Percentiles rank a stretch among this genome's conserved stretches.
These are phyloP conservation scores for Megastigmus dorsalis DNA, from an alignment of 2,888 invertebrate genomes.

Conservation along the genomic window DNA sequence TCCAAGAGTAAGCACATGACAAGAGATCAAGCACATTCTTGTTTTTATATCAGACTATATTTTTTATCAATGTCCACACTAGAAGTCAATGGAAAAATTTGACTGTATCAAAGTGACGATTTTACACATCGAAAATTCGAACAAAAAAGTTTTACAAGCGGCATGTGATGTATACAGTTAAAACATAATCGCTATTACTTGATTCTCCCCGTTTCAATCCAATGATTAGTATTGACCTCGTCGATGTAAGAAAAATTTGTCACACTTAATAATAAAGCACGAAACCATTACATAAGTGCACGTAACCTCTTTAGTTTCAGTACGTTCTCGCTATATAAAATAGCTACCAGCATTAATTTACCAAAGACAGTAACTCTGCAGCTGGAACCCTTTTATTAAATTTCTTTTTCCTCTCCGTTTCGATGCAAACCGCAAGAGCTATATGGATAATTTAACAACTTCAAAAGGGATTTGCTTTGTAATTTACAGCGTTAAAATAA, in stretches of 20 bases:
- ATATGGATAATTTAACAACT: slow-evolving; percentile 47
- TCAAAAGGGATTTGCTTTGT: slow-evolving; percentile 14
- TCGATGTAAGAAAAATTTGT: slow-evolving; percentile 28
- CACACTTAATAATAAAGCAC: slow-evolving; percentile 41
- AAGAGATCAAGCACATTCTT: too few relatives aligned
- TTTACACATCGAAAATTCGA: background rate
- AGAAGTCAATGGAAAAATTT: too few relatives aligned
- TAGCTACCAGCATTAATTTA: background rate
- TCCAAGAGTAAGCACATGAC: too few relatives aligned
- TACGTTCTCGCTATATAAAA: slow-evolving; percentile 5
- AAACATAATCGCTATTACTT: too few relatives aligned
- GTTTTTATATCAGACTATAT: too few relatives aligned
- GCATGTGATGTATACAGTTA: too few relatives aligned
- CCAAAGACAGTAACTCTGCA: background rate
- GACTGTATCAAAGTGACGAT: too few relatives aligned
- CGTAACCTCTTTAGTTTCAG: slow-evolving; percentile 14
- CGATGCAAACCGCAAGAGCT: slow-evolving; percentile 33
- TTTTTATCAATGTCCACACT: too few relatives aligned
- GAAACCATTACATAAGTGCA: slow-evolving; percentile 31
- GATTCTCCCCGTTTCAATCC: too few relatives aligned
- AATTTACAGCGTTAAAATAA: slow-evolving; percentile 33
- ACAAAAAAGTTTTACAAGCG: background rate
- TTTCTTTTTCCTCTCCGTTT: slow-evolving; percentile 47
- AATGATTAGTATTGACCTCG: too few relatives aligned
- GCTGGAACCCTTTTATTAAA: slow-evolving; percentile 41